A percentile compares a stretch with the other conserved stretches of the same genome.
phyloP scores from a whole-genome alignment of 2,797 vertebrate genomes.

The Astyanax mexicanus region DNA sequence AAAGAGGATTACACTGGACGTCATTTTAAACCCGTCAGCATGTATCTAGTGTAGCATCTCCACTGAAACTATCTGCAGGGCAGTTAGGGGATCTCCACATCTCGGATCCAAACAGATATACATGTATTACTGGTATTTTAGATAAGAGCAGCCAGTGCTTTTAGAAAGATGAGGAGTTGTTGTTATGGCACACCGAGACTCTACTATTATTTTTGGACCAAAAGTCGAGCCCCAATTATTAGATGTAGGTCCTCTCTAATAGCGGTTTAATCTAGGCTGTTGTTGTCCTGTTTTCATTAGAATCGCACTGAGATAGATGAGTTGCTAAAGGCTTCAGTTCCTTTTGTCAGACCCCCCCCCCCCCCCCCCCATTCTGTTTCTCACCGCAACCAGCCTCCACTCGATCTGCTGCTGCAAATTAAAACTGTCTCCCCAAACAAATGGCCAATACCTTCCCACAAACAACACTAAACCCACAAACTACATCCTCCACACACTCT shows the following conservation, averaged over 20 bases:
- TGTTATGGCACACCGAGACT: too few species aligned
- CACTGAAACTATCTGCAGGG: not conserved
- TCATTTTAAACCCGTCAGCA: not conserved
- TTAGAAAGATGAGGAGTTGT: not conserved
- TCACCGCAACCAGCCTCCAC: constrained; percentile 39
- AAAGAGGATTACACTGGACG: not conserved
- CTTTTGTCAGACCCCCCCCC: not conserved
- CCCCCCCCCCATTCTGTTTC: not conserved
- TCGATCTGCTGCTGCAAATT: constrained; percentile 49
- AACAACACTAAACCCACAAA: constrained; percentile 32
- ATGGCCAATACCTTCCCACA: constrained; percentile 19
- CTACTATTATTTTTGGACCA: not conserved
- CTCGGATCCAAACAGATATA: not conserved
- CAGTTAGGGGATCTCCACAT: not conserved
- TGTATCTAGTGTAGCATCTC: constrained; percentile 1
- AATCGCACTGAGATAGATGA: constrained; percentile 28
- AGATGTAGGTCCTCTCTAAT: constrained; percentile 30
- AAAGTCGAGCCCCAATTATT: constrained; percentile 37
- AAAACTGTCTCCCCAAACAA: constrained; percentile 49
- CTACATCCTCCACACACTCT: not conserved
- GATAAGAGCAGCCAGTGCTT: not conserved
- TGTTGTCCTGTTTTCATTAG: constrained; percentile 28
- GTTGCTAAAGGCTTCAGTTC: constrained; percentile 27
- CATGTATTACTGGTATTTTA: not conserved
- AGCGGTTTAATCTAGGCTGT: constrained; percentile 24